phyloP scores from a whole-genome alignment of 2,113 vertebrate genomes.

The Erinaceus europaeus region DNA sequence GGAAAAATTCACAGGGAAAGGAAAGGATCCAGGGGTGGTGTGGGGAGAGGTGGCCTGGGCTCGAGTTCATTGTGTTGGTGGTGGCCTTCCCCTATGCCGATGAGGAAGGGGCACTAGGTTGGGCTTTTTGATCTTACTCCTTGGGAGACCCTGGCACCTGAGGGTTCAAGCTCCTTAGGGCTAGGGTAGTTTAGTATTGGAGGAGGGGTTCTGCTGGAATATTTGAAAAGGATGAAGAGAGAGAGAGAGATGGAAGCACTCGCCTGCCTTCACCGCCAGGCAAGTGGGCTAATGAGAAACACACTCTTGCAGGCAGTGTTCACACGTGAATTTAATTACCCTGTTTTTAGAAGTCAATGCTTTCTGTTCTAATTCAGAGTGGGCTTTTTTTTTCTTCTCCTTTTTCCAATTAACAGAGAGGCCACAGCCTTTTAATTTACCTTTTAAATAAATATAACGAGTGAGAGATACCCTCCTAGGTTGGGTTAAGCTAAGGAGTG shows the following conservation, averaged over 20 bases:
- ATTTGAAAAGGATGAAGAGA: constrained; percentile 63
- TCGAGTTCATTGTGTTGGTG: constrained; percentile 54
- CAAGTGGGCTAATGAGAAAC: constrained; percentile 82
- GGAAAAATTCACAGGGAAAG: constrained; percentile 35
- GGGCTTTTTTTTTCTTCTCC: no score
- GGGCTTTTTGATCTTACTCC: no score
- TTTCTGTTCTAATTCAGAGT: constrained; percentile 57
- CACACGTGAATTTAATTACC: constrained; percentile 82
- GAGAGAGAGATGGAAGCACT: constrained; percentile 20
- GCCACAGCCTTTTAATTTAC: constrained; percentile 22
- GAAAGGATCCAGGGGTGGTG: constrained; percentile 7
- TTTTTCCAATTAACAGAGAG: constrained; percentile 55
- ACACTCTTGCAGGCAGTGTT: constrained; percentile 76
- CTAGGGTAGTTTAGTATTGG: not conserved
- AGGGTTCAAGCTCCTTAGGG: no score
- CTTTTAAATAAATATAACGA: not conserved
- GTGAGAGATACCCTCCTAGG: constrained; percentile 10
- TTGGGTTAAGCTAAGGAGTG: constrained; percentile 19
- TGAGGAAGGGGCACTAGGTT: not conserved
- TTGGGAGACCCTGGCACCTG: no score
- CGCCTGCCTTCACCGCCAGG: not conserved
- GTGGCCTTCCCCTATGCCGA: no score
- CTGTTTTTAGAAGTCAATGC: constrained; percentile 39
- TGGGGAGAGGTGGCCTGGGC: not conserved
- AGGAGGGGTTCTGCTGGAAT: constrained; percentile 48